A percentile compares a stretch with the other conserved stretches of the same genome.
These are phyloP conservation scores for Epinephelus coioides DNA, from an alignment of 2,797 vertebrate species.

Conservation along the genomic window DNA sequence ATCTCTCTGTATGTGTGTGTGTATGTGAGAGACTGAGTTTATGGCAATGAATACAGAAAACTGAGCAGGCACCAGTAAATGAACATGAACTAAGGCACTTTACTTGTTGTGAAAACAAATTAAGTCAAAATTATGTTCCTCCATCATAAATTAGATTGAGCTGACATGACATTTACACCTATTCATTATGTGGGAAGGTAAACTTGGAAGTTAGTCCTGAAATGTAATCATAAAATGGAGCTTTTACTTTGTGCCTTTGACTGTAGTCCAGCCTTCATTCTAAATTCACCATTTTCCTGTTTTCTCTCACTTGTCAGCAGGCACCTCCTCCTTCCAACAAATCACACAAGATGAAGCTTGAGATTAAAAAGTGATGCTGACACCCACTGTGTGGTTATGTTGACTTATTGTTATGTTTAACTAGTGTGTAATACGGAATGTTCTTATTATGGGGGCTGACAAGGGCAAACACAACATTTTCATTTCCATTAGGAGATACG, in stretches of 20 bases:
- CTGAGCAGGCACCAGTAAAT: slow-evolving; percentile 20
- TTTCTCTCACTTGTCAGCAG: neutral
- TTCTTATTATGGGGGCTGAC: too few relatives aligned
- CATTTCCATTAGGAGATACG: neutral
- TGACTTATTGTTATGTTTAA: too few relatives aligned
- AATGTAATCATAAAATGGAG: slow-evolving; percentile 11
- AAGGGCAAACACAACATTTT: neutral
- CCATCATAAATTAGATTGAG: slow-evolving; percentile 25
- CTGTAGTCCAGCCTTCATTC: neutral
- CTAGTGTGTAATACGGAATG: too few relatives aligned
- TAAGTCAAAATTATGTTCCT: slow-evolving; percentile 26
- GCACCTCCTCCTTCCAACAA: neutral
- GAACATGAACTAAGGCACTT: slow-evolving; percentile 15
- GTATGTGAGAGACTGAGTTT: neutral
- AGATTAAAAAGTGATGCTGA: too few relatives aligned
- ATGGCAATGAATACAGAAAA: slow-evolving; percentile 30
- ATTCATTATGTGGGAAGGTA: slow-evolving; percentile 42
- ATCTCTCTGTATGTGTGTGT: slow-evolving; percentile 5
- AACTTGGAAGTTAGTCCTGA: slow-evolving; percentile 23
- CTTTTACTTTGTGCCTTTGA: neutral
- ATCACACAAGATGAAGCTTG: neutral
- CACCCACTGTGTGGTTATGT: too few relatives aligned
- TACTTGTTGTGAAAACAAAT: slow-evolving; percentile 44
- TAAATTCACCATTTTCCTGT: neutral
- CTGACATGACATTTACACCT: slow-evolving; percentile 45